Conservation (phyloP, 30 jellyfish, hydroid and myxozoan genomes). For the Aurelia sp. region DNA sequence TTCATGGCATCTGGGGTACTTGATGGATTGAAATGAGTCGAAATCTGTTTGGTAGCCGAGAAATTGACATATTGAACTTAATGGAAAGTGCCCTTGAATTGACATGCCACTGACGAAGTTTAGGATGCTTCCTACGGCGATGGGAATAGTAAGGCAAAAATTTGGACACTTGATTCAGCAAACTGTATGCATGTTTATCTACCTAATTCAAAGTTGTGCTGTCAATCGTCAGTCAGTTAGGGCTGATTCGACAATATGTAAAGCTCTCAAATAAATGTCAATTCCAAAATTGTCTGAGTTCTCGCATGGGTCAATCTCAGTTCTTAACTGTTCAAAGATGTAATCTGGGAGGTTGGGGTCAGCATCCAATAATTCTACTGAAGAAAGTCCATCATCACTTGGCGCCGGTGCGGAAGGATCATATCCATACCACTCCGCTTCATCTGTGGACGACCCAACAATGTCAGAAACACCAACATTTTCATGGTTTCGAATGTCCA, state of each 20-base stretch:
- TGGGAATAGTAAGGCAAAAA: too few relatives aligned
- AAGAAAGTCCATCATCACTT: conserved; percentile 24
- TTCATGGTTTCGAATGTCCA: conserved; percentile 35
- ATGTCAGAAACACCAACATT: conserved; percentile 21
- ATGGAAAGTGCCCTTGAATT: too few relatives aligned
- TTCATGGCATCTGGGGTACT: too few relatives aligned
- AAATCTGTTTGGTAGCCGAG: too few relatives aligned
- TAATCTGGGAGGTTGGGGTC: conserved; percentile 41
- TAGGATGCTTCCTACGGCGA: too few relatives aligned
- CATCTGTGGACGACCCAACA: conserved; percentile 1
- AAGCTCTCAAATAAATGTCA: conserved; percentile 34
- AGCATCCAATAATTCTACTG: conserved; percentile 36
- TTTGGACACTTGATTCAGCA: too few relatives aligned
- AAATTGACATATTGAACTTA: too few relatives aligned
- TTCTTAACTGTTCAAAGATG: conserved; percentile 19
- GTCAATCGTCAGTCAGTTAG: too few relatives aligned
- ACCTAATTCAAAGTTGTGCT: too few relatives aligned
- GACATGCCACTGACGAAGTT: too few relatives aligned
- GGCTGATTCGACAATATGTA: background rate
- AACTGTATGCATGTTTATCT: too few relatives aligned
- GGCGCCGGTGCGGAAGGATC: conserved; percentile 48
- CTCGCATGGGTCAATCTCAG: conserved; percentile 45
- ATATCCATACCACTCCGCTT: conserved; percentile 51
- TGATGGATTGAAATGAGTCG: too few relatives aligned
- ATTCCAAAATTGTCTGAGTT: conserved; percentile 23